phyloP scores from a whole-genome alignment of 2,888 invertebrate genomes.

The Himalopsyche anomala region DNA sequence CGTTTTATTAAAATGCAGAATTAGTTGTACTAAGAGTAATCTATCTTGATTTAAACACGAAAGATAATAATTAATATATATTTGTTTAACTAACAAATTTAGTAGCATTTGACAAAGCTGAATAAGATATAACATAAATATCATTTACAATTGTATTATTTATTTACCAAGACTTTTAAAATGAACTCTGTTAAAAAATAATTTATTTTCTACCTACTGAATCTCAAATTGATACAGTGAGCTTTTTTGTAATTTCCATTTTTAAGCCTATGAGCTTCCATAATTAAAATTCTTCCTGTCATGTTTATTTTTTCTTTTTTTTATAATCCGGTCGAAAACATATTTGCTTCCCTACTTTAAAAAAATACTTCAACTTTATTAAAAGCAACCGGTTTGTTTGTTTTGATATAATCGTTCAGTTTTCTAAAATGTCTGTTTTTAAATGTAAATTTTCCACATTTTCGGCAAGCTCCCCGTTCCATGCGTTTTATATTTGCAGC shows the following conservation, averaged over 20 bases:
- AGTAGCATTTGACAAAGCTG: no score
- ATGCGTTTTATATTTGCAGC: not conserved
- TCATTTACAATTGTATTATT: no score
- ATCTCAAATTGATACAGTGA: not conserved
- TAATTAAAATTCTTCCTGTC: slow-evolving; percentile 18
- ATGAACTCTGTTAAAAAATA: no score
- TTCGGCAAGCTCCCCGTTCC: not conserved
- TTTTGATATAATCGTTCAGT: slow-evolving; percentile 17
- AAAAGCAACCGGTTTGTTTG: slow-evolving; percentile 6
- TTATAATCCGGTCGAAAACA: slow-evolving; percentile 26
- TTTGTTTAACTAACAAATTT: no score
- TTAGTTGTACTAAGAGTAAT: no score
- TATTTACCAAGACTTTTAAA: no score
- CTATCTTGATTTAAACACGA: no score
- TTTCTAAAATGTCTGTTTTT: not conserved
- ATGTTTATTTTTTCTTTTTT: slow-evolving; percentile 11
- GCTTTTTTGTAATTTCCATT: not conserved
- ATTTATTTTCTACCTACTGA: no score
- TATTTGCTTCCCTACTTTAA: slow-evolving; percentile 20
- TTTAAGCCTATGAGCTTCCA: not conserved
- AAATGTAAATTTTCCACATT: not conserved
- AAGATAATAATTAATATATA: no score
- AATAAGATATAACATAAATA: no score
- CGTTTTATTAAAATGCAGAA: no score
- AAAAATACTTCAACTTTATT: slow-evolving; percentile 36